These are phyloP conservation scores for Gobio gobio DNA, from an alignment of 2,113 vertebrate species.

Conservation along the genomic window DNA sequence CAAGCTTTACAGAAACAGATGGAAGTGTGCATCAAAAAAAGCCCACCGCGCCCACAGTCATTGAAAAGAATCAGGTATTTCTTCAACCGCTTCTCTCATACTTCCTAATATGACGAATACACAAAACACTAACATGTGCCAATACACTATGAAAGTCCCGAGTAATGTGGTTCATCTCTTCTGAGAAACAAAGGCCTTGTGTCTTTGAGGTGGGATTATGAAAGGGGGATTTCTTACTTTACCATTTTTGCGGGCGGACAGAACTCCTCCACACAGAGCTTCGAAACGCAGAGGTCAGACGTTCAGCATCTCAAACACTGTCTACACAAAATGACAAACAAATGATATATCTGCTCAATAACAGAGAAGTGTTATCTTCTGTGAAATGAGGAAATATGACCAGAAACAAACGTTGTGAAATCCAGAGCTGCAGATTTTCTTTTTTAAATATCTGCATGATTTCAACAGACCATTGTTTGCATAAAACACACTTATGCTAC, in stretches of 20 bases:
- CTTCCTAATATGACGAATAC: neutral
- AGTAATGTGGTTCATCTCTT: neutral
- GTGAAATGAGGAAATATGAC: neutral
- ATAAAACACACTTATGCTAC: neutral
- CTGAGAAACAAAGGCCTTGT: neutral
- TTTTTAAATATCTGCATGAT: neutral
- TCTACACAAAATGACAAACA: neutral
- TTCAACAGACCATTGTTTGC: neutral
- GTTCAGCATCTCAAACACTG: neutral
- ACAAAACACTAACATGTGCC: neutral
- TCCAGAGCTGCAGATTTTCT: neutral
- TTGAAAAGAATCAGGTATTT: constrained; percentile 13
- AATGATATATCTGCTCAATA: constrained; percentile 37
- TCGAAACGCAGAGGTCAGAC: neutral
- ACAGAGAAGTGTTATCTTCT: neutral
- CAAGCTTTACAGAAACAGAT: constrained; percentile 16
- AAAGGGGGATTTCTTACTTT: constrained; percentile 1
- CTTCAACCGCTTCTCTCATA: neutral
- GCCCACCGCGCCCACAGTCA: neutral
- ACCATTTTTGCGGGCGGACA: constrained; percentile 22
- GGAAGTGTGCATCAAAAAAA: neutral
- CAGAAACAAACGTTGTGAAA: constrained; percentile 23
- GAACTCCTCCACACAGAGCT: constrained; percentile 15
- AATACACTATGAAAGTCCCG: neutral
- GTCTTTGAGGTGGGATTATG: neutral